Percentiles rank a stretch among this genome's conserved stretches.
These are phyloP conservation scores for Hypotaenidia okinawae DNA, from an alignment of 2,797 vertebrate species.

Conservation along the genomic window DNA sequence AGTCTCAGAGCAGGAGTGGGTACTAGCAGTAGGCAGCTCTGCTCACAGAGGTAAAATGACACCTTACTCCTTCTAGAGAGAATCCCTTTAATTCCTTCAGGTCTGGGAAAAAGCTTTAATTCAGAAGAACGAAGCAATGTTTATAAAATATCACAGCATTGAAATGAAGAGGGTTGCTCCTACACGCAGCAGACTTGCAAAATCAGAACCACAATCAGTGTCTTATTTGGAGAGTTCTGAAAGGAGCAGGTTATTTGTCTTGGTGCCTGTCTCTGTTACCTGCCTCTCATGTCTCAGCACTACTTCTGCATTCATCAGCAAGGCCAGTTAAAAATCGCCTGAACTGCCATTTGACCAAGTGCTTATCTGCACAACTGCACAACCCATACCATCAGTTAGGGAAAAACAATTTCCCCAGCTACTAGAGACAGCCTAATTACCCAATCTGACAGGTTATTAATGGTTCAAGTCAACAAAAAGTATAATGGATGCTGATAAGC, in stretches of 20 bases:
- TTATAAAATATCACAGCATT: not conserved
- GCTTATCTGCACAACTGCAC: constrained; percentile 74
- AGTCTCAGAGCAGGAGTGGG: not conserved
- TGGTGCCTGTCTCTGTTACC: not conserved
- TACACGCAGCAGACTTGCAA: not conserved
- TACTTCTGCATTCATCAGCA: constrained; percentile 70
- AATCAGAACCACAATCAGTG: not conserved
- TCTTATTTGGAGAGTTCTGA: not conserved
- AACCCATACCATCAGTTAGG: constrained; percentile 78
- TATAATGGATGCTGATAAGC: constrained; percentile 81
- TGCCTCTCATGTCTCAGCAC: constrained; percentile 33
- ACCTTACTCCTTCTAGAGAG: not conserved
- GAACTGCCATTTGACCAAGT: constrained; percentile 67
- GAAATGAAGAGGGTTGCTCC: not conserved
- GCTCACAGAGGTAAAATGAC: not conserved
- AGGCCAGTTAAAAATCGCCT: constrained; percentile 51
- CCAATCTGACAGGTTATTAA: constrained; percentile 82
- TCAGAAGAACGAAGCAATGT: not conserved
- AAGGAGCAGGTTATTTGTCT: constrained; percentile 3
- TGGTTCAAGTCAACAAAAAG: constrained; percentile 74
- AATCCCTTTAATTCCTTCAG: not conserved
- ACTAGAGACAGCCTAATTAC: constrained; percentile 80
- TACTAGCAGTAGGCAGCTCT: not conserved
- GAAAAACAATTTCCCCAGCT: constrained; percentile 77
- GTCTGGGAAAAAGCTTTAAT: not conserved